phyloP scores from a whole-genome alignment of 2,797 vertebrate genomes.

The Lagothrix lagotricha region DNA sequence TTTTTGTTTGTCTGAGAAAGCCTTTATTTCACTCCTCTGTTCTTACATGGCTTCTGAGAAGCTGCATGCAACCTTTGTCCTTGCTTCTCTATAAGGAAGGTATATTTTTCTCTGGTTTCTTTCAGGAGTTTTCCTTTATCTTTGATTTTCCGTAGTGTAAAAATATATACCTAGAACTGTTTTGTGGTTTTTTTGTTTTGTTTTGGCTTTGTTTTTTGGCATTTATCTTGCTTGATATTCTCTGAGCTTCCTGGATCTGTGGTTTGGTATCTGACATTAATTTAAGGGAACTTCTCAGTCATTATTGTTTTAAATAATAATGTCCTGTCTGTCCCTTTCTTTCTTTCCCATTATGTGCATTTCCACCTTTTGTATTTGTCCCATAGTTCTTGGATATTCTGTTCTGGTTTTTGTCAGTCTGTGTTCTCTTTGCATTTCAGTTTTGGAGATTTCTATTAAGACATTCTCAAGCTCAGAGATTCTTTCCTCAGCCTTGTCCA shows the following conservation, averaged over 20 bases:
- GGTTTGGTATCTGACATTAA: not conserved
- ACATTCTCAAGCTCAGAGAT: not conserved
- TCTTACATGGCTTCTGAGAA: not conserved
- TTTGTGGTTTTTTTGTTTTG: not conserved
- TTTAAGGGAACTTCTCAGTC: not conserved
- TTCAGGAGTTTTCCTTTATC: not conserved
- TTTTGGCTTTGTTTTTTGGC: not conserved
- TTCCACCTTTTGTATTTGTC: not conserved
- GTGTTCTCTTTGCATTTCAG: not conserved
- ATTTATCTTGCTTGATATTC: not conserved
- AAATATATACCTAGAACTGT: not conserved
- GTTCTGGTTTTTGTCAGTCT: not conserved
- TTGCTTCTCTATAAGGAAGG: not conserved
- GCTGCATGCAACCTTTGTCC: not conserved
- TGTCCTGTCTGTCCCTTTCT: not conserved
- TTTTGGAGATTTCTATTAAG: not conserved
- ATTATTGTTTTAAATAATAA: not conserved
- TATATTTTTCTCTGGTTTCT: not conserved
- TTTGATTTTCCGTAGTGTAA: slow-evolving; percentile 19
- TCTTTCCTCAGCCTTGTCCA: not conserved
- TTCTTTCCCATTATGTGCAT: not conserved
- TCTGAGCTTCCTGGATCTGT: not conserved
- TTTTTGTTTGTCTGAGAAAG: not conserved
- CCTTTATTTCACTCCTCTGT: not conserved
- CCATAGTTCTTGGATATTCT: not conserved